Conservation (phyloP, 1,140 invertebrate species). For the Anastrepha ludens region DNA sequence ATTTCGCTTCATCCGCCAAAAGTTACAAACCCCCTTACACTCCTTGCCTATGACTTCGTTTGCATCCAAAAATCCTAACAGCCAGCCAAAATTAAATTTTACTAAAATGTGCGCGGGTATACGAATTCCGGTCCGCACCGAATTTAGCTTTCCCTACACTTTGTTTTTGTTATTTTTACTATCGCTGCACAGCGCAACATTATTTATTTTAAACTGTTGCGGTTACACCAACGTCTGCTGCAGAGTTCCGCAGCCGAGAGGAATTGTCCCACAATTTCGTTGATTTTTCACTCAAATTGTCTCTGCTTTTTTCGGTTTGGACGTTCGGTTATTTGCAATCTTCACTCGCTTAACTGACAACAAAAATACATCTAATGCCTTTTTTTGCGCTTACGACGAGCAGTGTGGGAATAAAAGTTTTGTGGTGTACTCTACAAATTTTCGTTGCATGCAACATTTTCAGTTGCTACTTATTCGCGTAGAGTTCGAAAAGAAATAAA, state of each 20-base stretch:
- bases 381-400: not conserved
- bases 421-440: not conserved
- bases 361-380: constrained; percentile 32
- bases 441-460: not conserved
- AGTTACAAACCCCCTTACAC: no score
- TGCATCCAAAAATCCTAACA: no score
- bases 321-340: not conserved
- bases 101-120: no score
- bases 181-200: not conserved
- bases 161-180: not conserved
- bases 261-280: constrained; percentile 45
- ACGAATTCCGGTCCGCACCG: no score
- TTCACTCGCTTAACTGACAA: constrained; percentile 19
- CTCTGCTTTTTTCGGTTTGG: not conserved
- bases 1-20: no score
- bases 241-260: not conserved
- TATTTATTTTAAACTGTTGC: constrained; percentile 43
- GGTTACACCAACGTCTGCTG: not conserved
- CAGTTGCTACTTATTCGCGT: not conserved
- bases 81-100: no score
- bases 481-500: not conserved
- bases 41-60: no score
- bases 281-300: constrained; percentile 41
- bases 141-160: no score
- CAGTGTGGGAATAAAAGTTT: constrained; percentile 32